Conservation (phyloP, 2,888 invertebrate species). For the Caenorhabditis afra region DNA sequence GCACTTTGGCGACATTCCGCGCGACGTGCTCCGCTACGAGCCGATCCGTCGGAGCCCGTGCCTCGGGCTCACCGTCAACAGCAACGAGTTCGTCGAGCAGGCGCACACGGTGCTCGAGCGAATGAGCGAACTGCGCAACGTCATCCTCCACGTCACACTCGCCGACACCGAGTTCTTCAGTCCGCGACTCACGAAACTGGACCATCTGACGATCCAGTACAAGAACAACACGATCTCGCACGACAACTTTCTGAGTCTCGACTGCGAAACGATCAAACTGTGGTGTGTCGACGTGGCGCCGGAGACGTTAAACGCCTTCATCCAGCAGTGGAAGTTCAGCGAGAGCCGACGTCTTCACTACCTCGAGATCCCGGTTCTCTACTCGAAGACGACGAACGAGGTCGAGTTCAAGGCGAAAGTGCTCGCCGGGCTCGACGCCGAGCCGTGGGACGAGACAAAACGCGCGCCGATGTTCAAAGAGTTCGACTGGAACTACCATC, state of each 20-base stretch:
- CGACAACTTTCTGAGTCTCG: constrained; percentile 12
- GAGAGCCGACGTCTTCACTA: not conserved
- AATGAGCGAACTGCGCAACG: constrained; percentile 18
- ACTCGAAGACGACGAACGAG: not conserved
- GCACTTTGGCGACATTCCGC: not conserved
- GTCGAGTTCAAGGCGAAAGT: not conserved
- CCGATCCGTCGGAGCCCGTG: constrained; percentile 6
- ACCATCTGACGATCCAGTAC: constrained; percentile 21
- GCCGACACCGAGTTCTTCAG: constrained; percentile 20
- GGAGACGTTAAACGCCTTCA: constrained; percentile 8
- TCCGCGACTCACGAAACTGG: constrained; percentile 6
- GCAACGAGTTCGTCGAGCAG: constrained; percentile 23
- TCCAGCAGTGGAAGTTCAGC: constrained; percentile 16
- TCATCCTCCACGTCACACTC: constrained; percentile 8
- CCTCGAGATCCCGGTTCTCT: constrained; percentile 24
- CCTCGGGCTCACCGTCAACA: constrained; percentile 2
- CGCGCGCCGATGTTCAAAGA: constrained; percentile 2
- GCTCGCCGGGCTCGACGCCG: not conserved
- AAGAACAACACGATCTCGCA: constrained; percentile 10
- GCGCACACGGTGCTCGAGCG: constrained; percentile 27
- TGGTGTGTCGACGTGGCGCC: constrained; percentile 14
- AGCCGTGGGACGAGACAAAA: not conserved
- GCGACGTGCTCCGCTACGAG: not conserved
- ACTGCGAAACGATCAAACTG: constrained; percentile 35
- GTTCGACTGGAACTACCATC: constrained; percentile 27